Base-by-base conservation (phyloP, 2,797 vertebrate genomes). In the Acanthurus tractus region DNA sequence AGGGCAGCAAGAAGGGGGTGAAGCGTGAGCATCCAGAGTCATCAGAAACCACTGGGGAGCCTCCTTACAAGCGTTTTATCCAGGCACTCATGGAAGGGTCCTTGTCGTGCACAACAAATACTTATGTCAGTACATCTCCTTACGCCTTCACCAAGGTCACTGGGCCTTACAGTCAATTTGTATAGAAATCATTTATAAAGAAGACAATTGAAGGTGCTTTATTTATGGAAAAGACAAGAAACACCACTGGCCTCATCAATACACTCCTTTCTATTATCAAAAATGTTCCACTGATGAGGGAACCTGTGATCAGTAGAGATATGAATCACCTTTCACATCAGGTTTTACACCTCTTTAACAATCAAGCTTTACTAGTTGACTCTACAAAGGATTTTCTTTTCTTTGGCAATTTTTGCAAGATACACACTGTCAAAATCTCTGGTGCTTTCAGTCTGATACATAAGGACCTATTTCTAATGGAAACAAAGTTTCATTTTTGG, bases 111-210 rank as follows among this genome's bases (percentile, higher is more conserved):
- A 99, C 97, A 95, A 99, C 98, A 36, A 96, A 97, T 94, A 96
- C 97, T 78, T 97, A 96, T 13, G 96, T 98, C 74, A 98, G 93
- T 83, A 98, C 98, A 82, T 92, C 97, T 90, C 98, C 98, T 48
- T 99, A 99, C 83, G 98, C 98, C 96, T 99, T 97, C 90, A 99
- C 98, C 70, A 97, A 97, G 95, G 98, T 99, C 93, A 99, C 98
- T 48, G 98, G 98, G 92, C 98, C 98, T 95, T 99, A 99, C 94
- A 98, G 96, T 94, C 92, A 96, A 82, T 98, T 97, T 83, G 93
- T 96, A 65, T 99, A 95, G 94, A 83, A 86, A 86, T 88, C 74
- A 68, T 61, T 79, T 72, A 79, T n/a, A 40, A 68, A 68, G 67
- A 83, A 79, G 70, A 85, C 86, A 77, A 74, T 45, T 81, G n/a